Conservation (phyloP, 1,140 invertebrate genomes). For the Homalodisca vitripennis region DNA sequence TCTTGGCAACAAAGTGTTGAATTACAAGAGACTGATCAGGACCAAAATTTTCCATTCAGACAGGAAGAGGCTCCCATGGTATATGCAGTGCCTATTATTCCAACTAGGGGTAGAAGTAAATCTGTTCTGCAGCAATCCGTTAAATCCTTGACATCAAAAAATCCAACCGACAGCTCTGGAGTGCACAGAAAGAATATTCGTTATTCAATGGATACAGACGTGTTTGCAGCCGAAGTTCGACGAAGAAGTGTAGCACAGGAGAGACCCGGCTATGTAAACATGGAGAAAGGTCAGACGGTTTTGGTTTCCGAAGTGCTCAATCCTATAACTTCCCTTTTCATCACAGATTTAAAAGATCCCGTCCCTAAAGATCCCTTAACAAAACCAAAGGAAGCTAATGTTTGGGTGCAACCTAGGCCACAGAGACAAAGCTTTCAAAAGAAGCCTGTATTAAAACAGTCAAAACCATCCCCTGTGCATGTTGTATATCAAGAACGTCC, state of each 20-base stretch:
- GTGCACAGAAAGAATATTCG: background rate
- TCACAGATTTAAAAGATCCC: slow-evolving; percentile 13
- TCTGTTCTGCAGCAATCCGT: slow-evolving; percentile 1
- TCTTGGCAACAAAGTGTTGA: no score
- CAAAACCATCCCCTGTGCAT: background rate
- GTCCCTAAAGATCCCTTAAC: slow-evolving; percentile 3
- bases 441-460: background rate
- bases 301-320: slow-evolving; percentile 15
- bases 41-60: background rate
- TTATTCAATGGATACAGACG: slow-evolving; percentile 1
- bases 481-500: background rate
- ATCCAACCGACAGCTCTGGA: background rate
- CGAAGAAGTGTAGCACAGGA: background rate
- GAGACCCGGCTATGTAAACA: background rate
- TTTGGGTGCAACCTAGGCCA: slow-evolving; percentile 1
- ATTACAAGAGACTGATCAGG: no score
- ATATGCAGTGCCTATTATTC: background rate
- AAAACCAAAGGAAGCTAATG: background rate
- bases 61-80: background rate
- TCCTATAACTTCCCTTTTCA: slow-evolving; percentile 11
- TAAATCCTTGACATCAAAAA: slow-evolving; percentile 9
- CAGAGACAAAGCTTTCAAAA: background rate
- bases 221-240: background rate
- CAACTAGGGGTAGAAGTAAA: background rate
- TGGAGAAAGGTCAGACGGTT: background rate